These are phyloP conservation scores for Lepus townsendii DNA, from an alignment of 2,797 vertebrate genomes.

Conservation along the genomic window DNA sequence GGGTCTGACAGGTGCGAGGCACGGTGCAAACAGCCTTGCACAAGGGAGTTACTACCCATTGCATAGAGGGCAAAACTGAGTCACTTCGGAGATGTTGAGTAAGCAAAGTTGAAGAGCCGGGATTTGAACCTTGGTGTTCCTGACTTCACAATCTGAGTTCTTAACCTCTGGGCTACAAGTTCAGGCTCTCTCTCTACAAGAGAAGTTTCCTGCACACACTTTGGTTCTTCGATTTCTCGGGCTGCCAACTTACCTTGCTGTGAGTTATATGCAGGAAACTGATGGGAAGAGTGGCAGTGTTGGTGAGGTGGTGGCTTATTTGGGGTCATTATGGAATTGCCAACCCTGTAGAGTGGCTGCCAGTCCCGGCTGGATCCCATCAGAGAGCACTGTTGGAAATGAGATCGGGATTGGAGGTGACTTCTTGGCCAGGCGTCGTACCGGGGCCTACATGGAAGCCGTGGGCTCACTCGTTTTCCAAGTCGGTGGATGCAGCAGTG, in stretches of 20 bases:
- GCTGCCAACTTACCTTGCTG: neutral
- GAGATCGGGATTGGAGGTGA: neutral
- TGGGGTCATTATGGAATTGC: neutral
- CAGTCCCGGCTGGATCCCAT: neutral
- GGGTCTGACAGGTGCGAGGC: neutral
- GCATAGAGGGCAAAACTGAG: neutral
- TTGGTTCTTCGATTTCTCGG: neutral
- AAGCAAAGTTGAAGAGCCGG: slow-evolving; percentile 10
- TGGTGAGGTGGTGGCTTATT: neutral
- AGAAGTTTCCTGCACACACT: neutral
- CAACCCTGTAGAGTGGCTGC: neutral
- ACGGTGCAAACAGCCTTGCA: neutral
- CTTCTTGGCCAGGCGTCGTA: neutral
- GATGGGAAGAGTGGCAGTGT: neutral
- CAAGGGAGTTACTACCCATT: neutral
- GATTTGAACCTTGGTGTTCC: neutral
- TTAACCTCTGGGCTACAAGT: neutral
- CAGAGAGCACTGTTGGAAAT: neutral
- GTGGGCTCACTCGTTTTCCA: neutral
- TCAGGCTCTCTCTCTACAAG: neutral
- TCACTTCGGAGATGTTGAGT: neutral
- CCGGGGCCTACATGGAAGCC: neutral
- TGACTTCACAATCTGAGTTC: neutral
- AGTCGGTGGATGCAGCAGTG: neutral
- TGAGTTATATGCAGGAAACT: neutral